These are phyloP conservation scores for Dione vanillae DNA, from an alignment of 2,888 invertebrate species.

Conservation along the genomic window DNA sequence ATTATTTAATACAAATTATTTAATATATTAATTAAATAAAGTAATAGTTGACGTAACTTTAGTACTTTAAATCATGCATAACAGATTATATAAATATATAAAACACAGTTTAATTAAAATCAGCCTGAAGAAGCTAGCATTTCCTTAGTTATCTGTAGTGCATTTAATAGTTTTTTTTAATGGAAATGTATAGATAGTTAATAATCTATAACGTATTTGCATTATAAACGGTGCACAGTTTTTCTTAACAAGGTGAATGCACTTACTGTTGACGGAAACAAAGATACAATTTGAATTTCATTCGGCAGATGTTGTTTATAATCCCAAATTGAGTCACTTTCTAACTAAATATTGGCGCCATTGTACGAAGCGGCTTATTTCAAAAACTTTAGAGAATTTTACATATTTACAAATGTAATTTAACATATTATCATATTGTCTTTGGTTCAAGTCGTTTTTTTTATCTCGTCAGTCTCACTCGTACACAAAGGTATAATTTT, in stretches of 20 bases:
- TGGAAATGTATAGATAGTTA: conserved; percentile 29
- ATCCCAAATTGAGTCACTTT: conserved; percentile 61
- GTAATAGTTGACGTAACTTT: background rate
- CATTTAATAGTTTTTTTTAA: conserved; percentile 25
- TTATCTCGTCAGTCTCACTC: background rate
- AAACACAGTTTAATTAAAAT: conserved; percentile 2
- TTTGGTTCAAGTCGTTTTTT: background rate
- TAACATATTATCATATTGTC: background rate
- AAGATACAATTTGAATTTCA: conserved; percentile 64
- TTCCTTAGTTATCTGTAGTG: conserved; percentile 25
- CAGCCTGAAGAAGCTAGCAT: background rate
- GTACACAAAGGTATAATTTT: background rate
- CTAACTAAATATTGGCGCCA: conserved; percentile 49
- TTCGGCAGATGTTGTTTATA: conserved; percentile 54
- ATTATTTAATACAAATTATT: background rate
- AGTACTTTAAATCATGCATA: conserved; percentile 7
- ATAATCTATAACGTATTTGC: conserved; percentile 45
- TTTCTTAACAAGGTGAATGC: conserved; percentile 58
- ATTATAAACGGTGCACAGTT: conserved; percentile 41
- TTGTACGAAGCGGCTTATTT: conserved; percentile 19
- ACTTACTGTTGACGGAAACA: conserved; percentile 68
- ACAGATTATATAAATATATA: conserved; percentile 15
- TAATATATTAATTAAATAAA: background rate
- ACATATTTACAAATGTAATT: conserved; percentile 4
- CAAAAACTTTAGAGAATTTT: background rate